phyloP scores from a whole-genome alignment of 2,797 vertebrate genomes.

The Falco cherrug region DNA sequence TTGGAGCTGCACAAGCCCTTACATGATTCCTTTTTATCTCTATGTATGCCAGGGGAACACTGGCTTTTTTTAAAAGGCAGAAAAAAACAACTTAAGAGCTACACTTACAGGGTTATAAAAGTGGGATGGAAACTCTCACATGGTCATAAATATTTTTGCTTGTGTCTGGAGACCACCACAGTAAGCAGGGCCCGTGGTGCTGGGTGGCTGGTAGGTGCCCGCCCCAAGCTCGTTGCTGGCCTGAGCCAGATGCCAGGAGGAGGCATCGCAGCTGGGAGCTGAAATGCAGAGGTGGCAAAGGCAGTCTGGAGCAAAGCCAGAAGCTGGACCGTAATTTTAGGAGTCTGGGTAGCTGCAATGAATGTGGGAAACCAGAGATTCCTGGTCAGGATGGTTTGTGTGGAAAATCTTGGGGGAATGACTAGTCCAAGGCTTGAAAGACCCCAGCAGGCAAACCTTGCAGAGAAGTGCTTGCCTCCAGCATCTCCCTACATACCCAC shows the following conservation, averaged over 20 bases:
- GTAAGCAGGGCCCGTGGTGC: not conserved
- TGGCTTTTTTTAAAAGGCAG: not conserved
- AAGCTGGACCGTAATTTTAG: not conserved
- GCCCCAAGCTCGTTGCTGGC: accelerated
- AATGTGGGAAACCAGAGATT: not conserved
- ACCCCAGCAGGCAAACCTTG: not conserved
- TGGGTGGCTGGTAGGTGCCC: not conserved
- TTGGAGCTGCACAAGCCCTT: not conserved
- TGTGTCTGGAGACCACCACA: not conserved
- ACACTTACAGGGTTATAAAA: not conserved
- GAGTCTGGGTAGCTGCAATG: not conserved
- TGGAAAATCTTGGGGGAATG: not conserved
- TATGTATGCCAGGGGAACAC: not conserved
- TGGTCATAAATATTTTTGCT: not conserved
- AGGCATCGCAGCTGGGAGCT: not conserved
- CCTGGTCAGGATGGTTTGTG: not conserved
- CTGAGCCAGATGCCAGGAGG: not conserved
- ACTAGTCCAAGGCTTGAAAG: not conserved
- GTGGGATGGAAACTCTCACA: not conserved
- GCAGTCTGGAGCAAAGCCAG: not conserved
- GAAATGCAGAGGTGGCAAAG: not conserved
- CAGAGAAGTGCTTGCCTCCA: not conserved
- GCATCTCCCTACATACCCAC: not conserved
- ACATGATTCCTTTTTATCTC: not conserved
- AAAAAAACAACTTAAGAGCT: not conserved